A percentile compares a stretch with the other conserved stretches of the same genome.
phyloP scores from a whole-genome alignment of 2,797 vertebrate genomes.

The Coreius guichenoti region DNA sequence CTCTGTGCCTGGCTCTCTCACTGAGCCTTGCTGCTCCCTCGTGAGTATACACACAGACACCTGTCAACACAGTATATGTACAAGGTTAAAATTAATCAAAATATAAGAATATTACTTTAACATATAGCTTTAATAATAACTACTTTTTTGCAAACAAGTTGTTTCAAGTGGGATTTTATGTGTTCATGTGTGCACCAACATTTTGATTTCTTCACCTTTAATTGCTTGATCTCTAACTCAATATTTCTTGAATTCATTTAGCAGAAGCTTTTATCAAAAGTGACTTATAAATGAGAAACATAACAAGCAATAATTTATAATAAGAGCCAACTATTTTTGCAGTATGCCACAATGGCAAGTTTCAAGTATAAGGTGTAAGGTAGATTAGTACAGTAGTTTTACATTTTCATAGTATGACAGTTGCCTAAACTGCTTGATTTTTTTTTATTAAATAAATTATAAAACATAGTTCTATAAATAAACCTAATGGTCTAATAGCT shows the following conservation, averaged over 20 bases:
- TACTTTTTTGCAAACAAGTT: neutral
- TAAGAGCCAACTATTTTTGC: neutral
- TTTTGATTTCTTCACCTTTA: neutral
- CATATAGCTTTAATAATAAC: neutral
- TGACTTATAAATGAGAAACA: neutral
- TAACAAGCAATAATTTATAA: neutral
- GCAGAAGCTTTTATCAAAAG: neutral
- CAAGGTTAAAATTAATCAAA: neutral
- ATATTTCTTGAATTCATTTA: neutral
- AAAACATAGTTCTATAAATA: neutral
- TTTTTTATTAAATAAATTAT: neutral
- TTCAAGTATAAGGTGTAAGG: neutral
- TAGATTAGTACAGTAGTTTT: neutral
- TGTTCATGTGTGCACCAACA: neutral
- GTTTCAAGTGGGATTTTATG: neutral
- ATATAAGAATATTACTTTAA: neutral
- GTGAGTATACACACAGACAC: conserved; percentile 64
- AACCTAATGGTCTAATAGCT: no score
- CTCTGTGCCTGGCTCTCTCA: conserved; percentile 67
- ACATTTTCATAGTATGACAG: neutral
- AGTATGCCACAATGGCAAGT: neutral
- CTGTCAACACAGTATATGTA: neutral
- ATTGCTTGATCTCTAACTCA: neutral
- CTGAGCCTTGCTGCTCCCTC: conserved; percentile 53
- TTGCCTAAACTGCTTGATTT: neutral